Evolutionary conservation across 2,113 vertebrate genomes (phyloP).

Genomic region (Elanoides forficatus): DNA sequence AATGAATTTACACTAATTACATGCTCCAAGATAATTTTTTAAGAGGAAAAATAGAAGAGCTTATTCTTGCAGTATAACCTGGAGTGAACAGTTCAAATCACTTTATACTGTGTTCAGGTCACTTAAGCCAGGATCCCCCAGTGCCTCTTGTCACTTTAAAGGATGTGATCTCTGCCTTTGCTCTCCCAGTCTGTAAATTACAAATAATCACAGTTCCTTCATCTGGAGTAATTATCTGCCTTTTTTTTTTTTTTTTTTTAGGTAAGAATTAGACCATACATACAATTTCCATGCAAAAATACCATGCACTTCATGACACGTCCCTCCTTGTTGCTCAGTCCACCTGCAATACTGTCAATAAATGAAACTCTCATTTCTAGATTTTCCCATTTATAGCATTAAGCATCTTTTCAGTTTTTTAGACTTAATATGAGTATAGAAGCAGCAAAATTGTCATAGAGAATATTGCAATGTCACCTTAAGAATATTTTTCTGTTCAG

Average conservation of each 20-base stretch:
- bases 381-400: background rate
- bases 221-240: background rate
- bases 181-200: background rate
- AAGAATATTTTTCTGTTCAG: background rate
- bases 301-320: accelerated
- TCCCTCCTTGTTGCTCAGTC: background rate
- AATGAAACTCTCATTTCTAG: background rate
- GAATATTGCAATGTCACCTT: background rate
- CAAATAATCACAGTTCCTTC: background rate
- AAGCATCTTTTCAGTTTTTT: background rate
- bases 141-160: background rate
- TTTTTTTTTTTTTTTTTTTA: background rate
- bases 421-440: background rate
- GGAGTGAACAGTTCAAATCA: background rate
- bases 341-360: background rate
- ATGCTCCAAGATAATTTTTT: background rate
- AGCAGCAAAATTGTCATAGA: background rate
- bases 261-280: background rate
- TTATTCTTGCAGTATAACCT: background rate
- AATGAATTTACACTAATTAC: background rate
- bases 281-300: background rate
- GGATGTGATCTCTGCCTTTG: background rate
- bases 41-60: background rate
- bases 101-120: background rate
- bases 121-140: background rate